These are phyloP conservation scores for Orycteropus afer DNA, from an alignment of 2,113 vertebrate genomes.

Conservation along the genomic window DNA sequence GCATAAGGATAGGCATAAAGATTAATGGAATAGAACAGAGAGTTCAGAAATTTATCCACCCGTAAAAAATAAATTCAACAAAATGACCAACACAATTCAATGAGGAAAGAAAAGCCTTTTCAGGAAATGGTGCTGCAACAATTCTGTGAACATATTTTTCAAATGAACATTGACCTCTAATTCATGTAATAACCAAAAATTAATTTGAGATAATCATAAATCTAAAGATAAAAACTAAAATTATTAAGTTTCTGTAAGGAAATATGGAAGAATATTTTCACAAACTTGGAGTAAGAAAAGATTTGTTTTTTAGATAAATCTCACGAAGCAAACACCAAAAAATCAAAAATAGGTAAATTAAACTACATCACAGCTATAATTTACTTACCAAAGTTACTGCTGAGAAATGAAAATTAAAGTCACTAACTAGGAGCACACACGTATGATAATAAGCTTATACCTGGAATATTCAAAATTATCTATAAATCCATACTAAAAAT, in stretches of 20 bases:
- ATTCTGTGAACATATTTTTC: neutral
- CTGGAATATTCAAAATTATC: neutral
- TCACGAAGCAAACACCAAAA: neutral
- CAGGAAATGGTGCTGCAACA: neutral
- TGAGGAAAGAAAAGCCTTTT: neutral
- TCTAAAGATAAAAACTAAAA: too few relatives aligned
- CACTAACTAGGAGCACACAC: neutral
- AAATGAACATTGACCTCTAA: neutral
- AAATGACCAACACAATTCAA: neutral
- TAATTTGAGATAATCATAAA: too few relatives aligned
- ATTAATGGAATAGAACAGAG: neutral
- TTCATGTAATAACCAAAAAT: neutral
- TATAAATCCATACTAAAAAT: neutral
- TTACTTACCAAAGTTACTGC: neutral
- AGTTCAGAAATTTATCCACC: neutral
- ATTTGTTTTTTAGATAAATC: neutral
- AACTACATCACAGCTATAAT: neutral
- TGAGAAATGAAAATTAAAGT: neutral
- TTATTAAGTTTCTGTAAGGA: neutral
- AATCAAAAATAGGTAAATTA: too few relatives aligned
- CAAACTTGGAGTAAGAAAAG: neutral
- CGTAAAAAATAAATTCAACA: neutral
- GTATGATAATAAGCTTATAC: neutral
- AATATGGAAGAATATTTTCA: neutral
- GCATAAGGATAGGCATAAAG: too few relatives aligned